Base-by-base conservation (phyloP, 2,888 invertebrate genomes). In the Ormyrus thymus region DNA sequence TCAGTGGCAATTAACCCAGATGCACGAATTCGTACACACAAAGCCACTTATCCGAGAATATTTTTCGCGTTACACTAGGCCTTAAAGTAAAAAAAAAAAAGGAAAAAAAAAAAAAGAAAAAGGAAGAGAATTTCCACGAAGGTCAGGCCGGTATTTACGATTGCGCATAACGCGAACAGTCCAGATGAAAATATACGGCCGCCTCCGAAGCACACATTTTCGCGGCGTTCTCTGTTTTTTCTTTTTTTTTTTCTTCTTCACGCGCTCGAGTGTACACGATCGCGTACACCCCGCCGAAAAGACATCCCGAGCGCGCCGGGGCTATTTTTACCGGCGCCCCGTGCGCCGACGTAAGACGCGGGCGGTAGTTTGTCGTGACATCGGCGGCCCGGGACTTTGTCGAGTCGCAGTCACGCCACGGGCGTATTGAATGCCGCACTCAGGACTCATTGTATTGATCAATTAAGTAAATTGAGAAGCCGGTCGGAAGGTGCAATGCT, bases 91-190 rank as follows among this genome's bases (percentile, higher is more conserved):
- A 48, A 48, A 43, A 43, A 55, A 48, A 6, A 45, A 43, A 43
- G 45, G 13, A 6, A 45, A 10, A 29, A 11, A 66, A 48, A 48
- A 15, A 43, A 43, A 55, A 48, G 1, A 45, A 58, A 58, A 48
- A 29, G 7, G 46, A 53, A n/a, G 58, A 71, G 61, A 71, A 71
- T 61, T 51, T 59, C 59, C 50, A 58, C 11, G 58, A 59, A 70
- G 70, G 48, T 8, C 58, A 48, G 7, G 10, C 50, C 29, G 50
- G 2, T 9, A 65, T 50, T 65, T 50, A 65, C 50, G 55, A 53
- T 70, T 29, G 70, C 8, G 15, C 10, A 13, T 15, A 56, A 13
- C 51, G 53, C 11, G 56, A 11, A 45, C 55, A 6, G 29, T 58
- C 7, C 56, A 15, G 56, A 56, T 46, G 56, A 69, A 55, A 69